A percentile compares a stretch with the other conserved stretches of the same genome.
phyloP scores from a whole-genome alignment of 2,113 vertebrate genomes.

The Zapus hudsonius region DNA sequence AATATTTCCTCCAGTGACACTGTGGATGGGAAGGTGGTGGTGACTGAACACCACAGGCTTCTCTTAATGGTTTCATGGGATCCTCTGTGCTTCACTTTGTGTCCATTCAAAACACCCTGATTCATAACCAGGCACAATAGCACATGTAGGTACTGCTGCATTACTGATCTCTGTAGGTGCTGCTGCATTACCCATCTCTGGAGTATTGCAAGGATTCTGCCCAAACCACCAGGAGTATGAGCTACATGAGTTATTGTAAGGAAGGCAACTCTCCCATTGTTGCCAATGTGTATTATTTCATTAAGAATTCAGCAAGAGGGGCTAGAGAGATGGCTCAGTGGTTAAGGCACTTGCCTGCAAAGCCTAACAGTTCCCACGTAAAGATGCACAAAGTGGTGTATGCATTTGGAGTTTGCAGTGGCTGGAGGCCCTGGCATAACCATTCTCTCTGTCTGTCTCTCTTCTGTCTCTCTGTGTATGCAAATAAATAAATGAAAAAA shows the following conservation, averaged over 20 bases:
- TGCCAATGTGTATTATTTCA: background rate
- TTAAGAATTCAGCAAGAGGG: background rate
- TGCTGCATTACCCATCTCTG: background rate
- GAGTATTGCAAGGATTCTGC: background rate
- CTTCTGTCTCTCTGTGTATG: too few relatives aligned
- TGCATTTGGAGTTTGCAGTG: too few relatives aligned
- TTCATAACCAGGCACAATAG: background rate
- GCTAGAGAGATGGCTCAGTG: background rate
- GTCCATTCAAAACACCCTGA: background rate
- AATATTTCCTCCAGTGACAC: background rate
- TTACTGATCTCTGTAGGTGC: too few relatives aligned
- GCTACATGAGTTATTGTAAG: too few relatives aligned
- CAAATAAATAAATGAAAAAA: too few relatives aligned
- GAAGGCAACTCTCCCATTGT: background rate
- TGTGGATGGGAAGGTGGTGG: background rate
- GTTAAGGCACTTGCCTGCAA: too few relatives aligned
- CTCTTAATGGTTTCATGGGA: background rate
- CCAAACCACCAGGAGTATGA: background rate
- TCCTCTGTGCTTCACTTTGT: background rate
- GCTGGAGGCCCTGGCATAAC: too few relatives aligned
- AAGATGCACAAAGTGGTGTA: too few relatives aligned
- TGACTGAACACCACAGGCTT: background rate
- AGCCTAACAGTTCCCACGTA: too few relatives aligned
- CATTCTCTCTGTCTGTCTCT: too few relatives aligned
- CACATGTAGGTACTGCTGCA: too few relatives aligned